These are phyloP conservation scores for Elymnias hypermnestra DNA, from an alignment of 1,140 invertebrate genomes.

Conservation along the genomic window DNA sequence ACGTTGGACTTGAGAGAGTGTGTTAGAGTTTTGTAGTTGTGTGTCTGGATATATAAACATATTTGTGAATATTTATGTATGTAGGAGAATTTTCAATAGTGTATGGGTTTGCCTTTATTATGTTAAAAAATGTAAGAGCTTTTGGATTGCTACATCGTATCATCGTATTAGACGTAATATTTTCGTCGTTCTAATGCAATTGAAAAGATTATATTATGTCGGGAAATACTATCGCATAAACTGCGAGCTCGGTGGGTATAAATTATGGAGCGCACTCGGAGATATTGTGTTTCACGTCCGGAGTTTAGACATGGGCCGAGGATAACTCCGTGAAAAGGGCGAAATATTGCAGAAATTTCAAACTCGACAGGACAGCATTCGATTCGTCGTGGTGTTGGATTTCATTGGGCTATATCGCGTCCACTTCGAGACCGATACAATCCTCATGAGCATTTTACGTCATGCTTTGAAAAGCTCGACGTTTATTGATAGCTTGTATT, in stretches of 20 bases:
- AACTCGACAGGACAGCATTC: constrained; percentile 68
- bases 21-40: too few relatives aligned
- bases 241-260: constrained; percentile 49
- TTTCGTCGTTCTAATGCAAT: too few relatives aligned
- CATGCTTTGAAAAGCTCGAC: constrained; percentile 33
- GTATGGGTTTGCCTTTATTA: too few relatives aligned
- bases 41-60: too few relatives aligned
- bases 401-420: constrained; percentile 66
- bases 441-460: constrained; percentile 42
- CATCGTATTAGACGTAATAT: too few relatives aligned
- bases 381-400: constrained; percentile 71
- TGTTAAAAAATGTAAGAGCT: too few relatives aligned
- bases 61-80: too few relatives aligned
- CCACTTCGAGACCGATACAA: constrained; percentile 38
- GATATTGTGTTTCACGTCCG: constrained; percentile 74
- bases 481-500: constrained; percentile 56
- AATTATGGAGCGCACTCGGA: constrained; percentile 62
- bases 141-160: too few relatives aligned
- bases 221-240: constrained; percentile 16
- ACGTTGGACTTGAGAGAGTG: too few relatives aligned
- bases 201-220: too few relatives aligned
- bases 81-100: too few relatives aligned
- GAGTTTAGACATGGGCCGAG: constrained; percentile 57
- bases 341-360: constrained; percentile 73
- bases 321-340: constrained; percentile 69